Percentiles rank a stretch among this genome's conserved stretches.
These are phyloP conservation scores for Clepsis dumicolana DNA, from an alignment of 2,888 invertebrate species.

Conservation along the genomic window DNA sequence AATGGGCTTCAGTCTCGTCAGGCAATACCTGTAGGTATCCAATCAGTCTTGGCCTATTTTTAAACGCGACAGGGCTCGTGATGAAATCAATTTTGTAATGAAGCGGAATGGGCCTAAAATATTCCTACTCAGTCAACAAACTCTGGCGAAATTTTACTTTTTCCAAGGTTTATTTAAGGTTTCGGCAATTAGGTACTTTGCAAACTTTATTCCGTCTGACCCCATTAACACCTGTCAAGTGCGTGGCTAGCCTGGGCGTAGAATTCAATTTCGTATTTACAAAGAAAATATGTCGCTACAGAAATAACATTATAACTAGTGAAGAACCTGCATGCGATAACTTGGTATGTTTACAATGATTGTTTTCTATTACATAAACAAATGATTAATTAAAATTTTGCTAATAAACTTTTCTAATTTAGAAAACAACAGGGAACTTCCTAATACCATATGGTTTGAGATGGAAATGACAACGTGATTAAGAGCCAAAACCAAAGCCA, in stretches of 20 bases:
- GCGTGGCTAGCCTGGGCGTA: not conserved
- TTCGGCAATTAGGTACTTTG: slow-evolving; percentile 4
- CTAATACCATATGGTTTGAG: not conserved
- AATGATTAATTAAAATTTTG: too few species aligned
- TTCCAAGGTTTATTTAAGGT: not conserved
- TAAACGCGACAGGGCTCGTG: not conserved
- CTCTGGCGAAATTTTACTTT: not conserved
- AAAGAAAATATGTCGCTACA: not conserved
- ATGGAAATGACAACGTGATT: not conserved
- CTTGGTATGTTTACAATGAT: too few species aligned
- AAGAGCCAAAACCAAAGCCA: not conserved
- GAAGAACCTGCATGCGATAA: not conserved
- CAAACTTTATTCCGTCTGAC: not conserved
- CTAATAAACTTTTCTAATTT: not conserved
- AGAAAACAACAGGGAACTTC: not conserved
- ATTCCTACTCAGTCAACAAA: not conserved
- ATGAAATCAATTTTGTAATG: slow-evolving; percentile 2
- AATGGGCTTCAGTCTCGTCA: not conserved
- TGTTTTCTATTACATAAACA: too few species aligned
- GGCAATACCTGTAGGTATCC: not conserved
- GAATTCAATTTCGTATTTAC: not conserved
- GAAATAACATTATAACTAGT: not conserved
- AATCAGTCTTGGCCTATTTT: not conserved
- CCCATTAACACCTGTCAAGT: slow-evolving; percentile 1
- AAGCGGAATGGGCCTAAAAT: not conserved